Percentiles rank a stretch among this genome's conserved stretches.
phyloP scores from a whole-genome alignment of 2,888 invertebrate species.

The Pachymerium ferrugineum region DNA sequence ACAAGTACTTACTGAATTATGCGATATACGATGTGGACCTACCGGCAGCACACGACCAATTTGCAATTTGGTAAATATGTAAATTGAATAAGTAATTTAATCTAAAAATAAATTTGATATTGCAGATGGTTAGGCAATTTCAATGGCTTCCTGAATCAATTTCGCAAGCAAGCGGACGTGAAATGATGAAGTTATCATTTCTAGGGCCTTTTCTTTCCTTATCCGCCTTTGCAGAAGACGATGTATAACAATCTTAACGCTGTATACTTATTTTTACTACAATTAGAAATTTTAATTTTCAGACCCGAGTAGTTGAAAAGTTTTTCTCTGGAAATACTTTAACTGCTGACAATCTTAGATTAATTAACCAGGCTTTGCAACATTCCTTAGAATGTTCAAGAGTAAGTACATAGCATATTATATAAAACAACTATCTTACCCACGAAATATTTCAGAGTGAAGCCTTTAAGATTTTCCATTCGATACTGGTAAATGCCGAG shows the following conservation, averaged over 20 bases:
- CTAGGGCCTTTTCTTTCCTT: slow-evolving; percentile 88
- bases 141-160: slow-evolving; percentile 69
- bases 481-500: slow-evolving; percentile 71
- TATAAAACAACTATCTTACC: neutral
- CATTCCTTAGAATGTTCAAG: slow-evolving; percentile 34
- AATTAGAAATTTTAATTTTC: neutral
- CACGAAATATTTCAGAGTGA: slow-evolving; percentile 52
- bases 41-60: slow-evolving; percentile 67
- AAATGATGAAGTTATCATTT: slow-evolving; percentile 75
- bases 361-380: slow-evolving; percentile 35
- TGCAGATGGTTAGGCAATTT: slow-evolving; percentile 48
- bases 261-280: slow-evolving; percentile 38
- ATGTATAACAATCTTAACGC: slow-evolving; percentile 52
- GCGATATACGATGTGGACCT: slow-evolving; percentile 67
- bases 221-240: slow-evolving; percentile 89
- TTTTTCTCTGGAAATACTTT: slow-evolving; percentile 35
- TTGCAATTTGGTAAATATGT: slow-evolving; percentile 52
- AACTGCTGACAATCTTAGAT: slow-evolving; percentile 33
- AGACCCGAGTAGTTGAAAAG: slow-evolving; percentile 35
- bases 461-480: slow-evolving; percentile 75
- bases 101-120: slow-evolving; percentile 23
- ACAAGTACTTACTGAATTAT: slow-evolving; percentile 68
- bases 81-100: neutral
- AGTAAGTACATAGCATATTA: neutral
- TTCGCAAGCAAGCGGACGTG: slow-evolving; percentile 73